Conservation (phyloP, 1,140 invertebrate genomes). For the Caenorhabditis elegans region DNA sequence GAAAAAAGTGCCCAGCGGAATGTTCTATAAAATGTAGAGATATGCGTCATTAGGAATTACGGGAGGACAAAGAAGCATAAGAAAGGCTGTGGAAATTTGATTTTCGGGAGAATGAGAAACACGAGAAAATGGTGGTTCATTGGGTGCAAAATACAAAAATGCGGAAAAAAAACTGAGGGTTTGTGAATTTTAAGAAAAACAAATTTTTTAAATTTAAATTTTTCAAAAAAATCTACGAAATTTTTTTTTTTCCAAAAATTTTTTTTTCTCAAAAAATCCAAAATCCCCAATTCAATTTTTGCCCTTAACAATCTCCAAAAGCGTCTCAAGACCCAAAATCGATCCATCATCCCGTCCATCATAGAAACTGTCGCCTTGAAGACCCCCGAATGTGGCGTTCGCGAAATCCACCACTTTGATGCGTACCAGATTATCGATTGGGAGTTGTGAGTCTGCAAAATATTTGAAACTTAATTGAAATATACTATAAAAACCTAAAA, state of each 20-base stretch:
- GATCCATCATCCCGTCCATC: slow-evolving; percentile 35
- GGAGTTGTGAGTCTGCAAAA: too few species aligned
- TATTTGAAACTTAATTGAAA: too few species aligned
- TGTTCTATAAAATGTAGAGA: not conserved
- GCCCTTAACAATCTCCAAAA: not conserved
- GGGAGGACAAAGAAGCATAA: not conserved
- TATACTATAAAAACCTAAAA: too few species aligned
- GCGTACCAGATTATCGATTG: not conserved
- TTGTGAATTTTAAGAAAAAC: too few species aligned
- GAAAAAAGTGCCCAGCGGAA: not conserved
- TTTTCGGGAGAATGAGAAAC: too few species aligned
- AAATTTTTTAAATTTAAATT: too few species aligned
- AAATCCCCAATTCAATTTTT: too few species aligned
- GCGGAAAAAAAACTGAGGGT: not conserved
- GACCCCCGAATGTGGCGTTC: not conserved
- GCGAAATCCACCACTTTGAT: slow-evolving; percentile 19
- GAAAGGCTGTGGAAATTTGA: too few species aligned
- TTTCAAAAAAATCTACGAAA: too few species aligned
- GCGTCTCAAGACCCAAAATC: slow-evolving; percentile 17
- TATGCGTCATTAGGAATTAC: not conserved
- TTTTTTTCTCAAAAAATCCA: not conserved
- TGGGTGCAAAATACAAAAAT: not conserved
- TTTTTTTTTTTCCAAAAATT: too few species aligned
- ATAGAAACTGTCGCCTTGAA: slow-evolving; percentile 22
- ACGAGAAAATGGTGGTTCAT: too few species aligned